Percentiles rank a stretch among this genome's conserved stretches.
Evolutionary conservation across 2,888 invertebrate genomes (phyloP).

Genomic region (Ephialtes manifestator): DNA sequence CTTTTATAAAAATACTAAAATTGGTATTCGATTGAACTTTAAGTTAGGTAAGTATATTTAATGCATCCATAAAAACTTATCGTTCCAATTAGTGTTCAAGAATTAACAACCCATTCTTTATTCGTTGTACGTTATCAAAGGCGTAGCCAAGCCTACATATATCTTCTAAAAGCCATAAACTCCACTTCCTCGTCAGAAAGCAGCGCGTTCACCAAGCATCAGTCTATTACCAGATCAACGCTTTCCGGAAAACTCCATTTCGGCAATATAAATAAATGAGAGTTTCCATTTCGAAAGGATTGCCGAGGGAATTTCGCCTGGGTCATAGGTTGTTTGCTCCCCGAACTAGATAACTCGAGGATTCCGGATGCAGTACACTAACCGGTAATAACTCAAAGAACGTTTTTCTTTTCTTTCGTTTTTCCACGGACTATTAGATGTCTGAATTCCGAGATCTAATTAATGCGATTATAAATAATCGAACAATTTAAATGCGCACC

Average conservation of each 20-base stretch:
- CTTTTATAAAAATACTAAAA: too few species aligned
- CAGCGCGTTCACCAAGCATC: not conserved
- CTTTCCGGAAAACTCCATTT: slow-evolving; percentile 23
- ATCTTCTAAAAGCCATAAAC: not conserved
- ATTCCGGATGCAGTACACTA: not conserved
- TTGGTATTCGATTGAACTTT: too few species aligned
- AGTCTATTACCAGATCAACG: slow-evolving; percentile 9
- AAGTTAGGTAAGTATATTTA: too few species aligned
- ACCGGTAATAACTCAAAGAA: not conserved
- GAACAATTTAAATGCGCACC: slow-evolving; percentile 70
- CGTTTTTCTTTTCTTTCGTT: slow-evolving; percentile 3
- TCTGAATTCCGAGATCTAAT: too few species aligned
- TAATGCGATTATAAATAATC: too few species aligned
- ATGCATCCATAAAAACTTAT: too few species aligned
- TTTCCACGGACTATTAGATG: not conserved
- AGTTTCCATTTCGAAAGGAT: not conserved
- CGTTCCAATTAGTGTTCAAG: too few species aligned
- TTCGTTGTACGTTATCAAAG: too few species aligned
- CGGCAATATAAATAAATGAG: slow-evolving; percentile 42
- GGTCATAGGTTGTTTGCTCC: not conserved
- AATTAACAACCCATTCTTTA: too few species aligned
- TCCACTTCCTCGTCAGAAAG: not conserved
- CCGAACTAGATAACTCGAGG: slow-evolving; percentile 7
- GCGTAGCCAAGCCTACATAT: too few species aligned
- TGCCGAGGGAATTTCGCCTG: slow-evolving; percentile 15